A percentile compares a stretch with the other conserved stretches of the same genome.
phyloP scores from a whole-genome alignment of 2,888 invertebrate genomes.

The Euproctis similis region DNA sequence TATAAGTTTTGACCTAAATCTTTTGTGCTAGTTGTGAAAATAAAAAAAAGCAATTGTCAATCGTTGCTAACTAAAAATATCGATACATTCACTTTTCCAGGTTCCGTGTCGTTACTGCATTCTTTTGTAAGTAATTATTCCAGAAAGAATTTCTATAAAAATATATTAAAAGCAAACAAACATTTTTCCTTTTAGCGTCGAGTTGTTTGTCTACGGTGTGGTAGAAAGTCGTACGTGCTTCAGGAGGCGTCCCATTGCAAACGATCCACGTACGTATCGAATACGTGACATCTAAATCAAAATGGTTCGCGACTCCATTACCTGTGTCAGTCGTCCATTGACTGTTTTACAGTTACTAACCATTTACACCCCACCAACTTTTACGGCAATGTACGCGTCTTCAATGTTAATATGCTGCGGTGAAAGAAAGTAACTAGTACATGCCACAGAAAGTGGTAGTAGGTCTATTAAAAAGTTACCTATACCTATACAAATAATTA shows the following conservation, averaged over 20 bases:
- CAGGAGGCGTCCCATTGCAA: constrained; percentile 28
- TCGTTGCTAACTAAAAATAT: too few relatives aligned
- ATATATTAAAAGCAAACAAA: too few relatives aligned
- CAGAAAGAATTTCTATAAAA: too few relatives aligned
- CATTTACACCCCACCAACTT: constrained; percentile 45
- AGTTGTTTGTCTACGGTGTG: constrained; percentile 47
- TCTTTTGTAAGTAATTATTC: too few relatives aligned
- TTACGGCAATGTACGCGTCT: constrained; percentile 48
- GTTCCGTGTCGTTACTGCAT: too few relatives aligned
- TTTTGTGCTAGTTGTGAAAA: too few relatives aligned
- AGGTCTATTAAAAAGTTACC: too few relatives aligned
- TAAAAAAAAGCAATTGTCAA: too few relatives aligned
- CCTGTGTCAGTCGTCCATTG: constrained; percentile 64
- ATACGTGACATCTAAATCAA: constrained; percentile 59
- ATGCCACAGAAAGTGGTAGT: constrained; percentile 26
- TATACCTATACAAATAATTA: neutral
- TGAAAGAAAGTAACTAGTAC: constrained; percentile 40
- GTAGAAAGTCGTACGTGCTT: constrained; percentile 59
- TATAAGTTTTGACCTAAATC: too few relatives aligned
- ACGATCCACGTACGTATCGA: constrained; percentile 46
- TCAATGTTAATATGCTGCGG: constrained; percentile 59
- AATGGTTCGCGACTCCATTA: constrained; percentile 54
- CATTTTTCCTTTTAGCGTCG: too few relatives aligned
- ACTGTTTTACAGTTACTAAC: constrained; percentile 65
- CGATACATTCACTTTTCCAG: too few relatives aligned